phyloP scores from a whole-genome alignment of 2,888 invertebrate genomes.

The Pristionchus arcanus region DNA sequence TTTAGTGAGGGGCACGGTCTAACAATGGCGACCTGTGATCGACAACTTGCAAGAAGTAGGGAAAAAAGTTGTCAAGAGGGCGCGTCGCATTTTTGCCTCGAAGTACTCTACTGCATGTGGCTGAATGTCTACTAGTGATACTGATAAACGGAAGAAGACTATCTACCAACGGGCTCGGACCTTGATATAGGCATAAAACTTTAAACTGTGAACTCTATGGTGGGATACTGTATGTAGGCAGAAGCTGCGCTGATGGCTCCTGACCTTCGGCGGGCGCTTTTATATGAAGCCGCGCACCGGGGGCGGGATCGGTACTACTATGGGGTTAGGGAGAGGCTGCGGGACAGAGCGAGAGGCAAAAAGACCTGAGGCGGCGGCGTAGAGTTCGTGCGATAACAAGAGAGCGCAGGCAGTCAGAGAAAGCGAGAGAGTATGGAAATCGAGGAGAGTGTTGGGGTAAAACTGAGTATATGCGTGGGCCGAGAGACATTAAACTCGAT shows the following conservation, averaged over 20 bases:
- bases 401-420: neutral
- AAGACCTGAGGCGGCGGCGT: neutral
- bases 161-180: neutral
- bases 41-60: neutral
- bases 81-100: neutral
- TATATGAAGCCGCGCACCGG: neutral
- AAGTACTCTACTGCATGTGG: no score
- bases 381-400: conserved; percentile 42
- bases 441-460: neutral
- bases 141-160: no score
- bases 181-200: neutral
- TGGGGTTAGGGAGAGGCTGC: neutral
- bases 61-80: conserved; percentile 29
- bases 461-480: neutral
- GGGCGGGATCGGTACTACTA: conserved; percentile 33
- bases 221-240: neutral
- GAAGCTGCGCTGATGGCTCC: neutral
- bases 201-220: neutral
- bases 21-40: conserved; percentile 25
- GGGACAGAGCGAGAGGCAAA: neutral
- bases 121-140: no score
- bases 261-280: conserved; percentile 6
- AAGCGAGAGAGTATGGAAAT: neutral
- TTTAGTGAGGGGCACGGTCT: conserved; percentile 10
- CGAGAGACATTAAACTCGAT: conserved; percentile 30